Base-by-base conservation (phyloP, 2,888 invertebrate species). In the Microctonus brassicae region DNA sequence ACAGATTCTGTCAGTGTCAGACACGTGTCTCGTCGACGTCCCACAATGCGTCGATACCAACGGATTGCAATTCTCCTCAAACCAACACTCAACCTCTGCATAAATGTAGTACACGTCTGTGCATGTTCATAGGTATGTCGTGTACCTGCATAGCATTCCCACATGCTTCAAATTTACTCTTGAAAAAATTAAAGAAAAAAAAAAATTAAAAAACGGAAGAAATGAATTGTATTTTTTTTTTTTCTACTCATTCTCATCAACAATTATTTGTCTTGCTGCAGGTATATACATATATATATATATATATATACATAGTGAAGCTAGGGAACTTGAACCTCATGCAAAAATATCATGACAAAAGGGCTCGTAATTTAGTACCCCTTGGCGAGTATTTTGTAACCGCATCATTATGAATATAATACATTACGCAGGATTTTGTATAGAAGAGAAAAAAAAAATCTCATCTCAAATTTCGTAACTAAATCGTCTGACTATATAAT, bases 1-100 rank as follows among this genome's bases (percentile, higher is more conserved):
- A 39, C n/a, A 42, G 39, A 26, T 29, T 29, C 42, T 66, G 66
- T 66, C 66, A 66, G 39, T 42, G 66, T 66, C 66, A 58, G 57
- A 24, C 66, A 55, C 66, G 26, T 66, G 57, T 66, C 57, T 66
- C 63, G 63, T 63, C 47, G 26, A 55, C 57, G 24, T 26, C 42
- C 63, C 63, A n/a, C 47, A 63, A 63, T n/a, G 47, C 47, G 29
- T 63, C 63, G 42, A 63, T 63, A 47, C 10, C 61, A 39, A 39
- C 39, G 29, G 42, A 63, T 42, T 47, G 42, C n/a, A 29, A 63
- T 42, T 42, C 42, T 10, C 26, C 26, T 26, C n/a, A 58, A 17
- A 1, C 9, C 47, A 47, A 7, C n/a, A 20, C 5, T 33, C 17
- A 29, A 24, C 26, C 11, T 36, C n/a, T n/a, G n/a, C n/a, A n/a